A percentile compares a stretch with the other conserved stretches of the same genome.
Evolutionary conservation across 2,113 vertebrate genomes (phyloP).

Genomic region (Sinocyclocheilus anshuiensis): DNA sequence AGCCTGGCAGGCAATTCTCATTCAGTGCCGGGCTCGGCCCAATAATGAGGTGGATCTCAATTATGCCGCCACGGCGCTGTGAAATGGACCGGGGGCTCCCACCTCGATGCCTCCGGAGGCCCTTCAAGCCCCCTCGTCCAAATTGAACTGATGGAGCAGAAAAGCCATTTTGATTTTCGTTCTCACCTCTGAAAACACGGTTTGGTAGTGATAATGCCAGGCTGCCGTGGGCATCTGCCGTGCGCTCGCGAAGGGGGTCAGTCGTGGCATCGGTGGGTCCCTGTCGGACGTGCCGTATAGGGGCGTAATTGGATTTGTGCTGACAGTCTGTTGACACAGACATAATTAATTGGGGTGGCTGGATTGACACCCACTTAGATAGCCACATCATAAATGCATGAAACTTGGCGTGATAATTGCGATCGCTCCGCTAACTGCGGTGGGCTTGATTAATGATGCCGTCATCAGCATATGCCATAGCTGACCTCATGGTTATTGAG

Average conservation of each 20-base stretch:
- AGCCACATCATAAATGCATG: constrained; percentile 57
- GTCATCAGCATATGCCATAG: constrained; percentile 56
- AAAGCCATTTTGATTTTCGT: constrained; percentile 59
- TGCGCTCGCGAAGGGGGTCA: constrained; percentile 11
- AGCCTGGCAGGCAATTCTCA: constrained; percentile 51
- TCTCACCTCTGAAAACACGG: constrained; percentile 40
- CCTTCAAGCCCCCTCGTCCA: constrained; percentile 53
- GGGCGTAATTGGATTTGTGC: constrained; percentile 55
- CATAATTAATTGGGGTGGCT: constrained; percentile 52
- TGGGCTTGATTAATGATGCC: constrained; percentile 56
- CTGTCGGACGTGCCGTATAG: constrained; percentile 39
- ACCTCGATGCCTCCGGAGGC: constrained; percentile 45
- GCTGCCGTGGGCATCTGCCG: constrained; percentile 28
- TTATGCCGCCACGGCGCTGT: constrained; percentile 44
- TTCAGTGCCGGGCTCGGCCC: constrained; percentile 44
- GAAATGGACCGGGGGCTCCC: constrained; percentile 52
- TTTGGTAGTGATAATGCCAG: constrained; percentile 24
- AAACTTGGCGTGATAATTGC: constrained; percentile 53
- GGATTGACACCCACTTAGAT: constrained; percentile 54
- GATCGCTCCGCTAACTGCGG: constrained; percentile 47
- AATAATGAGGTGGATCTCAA: constrained; percentile 63
- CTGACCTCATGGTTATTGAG: constrained; percentile 55
- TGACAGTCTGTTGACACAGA: constrained; percentile 59
- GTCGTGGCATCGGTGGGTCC: not conserved
- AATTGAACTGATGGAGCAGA: constrained; percentile 61